Percentiles rank a stretch among this genome's conserved stretches.
Conservation (phyloP, 2,888 invertebrate species). For the Cephus nigrinus region DNA sequence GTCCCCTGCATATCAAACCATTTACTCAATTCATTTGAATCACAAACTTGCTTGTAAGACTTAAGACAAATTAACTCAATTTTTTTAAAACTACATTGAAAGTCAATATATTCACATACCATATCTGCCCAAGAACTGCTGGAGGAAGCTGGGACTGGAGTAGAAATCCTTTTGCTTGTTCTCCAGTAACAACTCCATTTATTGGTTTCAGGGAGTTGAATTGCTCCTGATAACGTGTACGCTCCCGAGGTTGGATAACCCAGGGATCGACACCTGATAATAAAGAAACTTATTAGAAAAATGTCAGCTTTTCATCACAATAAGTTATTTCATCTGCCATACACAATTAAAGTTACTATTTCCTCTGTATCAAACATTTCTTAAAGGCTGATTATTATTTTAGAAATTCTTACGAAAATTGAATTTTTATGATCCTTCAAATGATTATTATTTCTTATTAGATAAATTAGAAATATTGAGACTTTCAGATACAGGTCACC, state of each 20-base stretch:
- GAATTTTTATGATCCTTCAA: background rate
- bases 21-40: background rate
- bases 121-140: slow-evolving; percentile 91
- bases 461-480: background rate
- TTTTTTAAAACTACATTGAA: background rate
- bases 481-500: background rate
- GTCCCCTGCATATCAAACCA: slow-evolving; percentile 70
- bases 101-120: slow-evolving; percentile 71
- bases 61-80: slow-evolving; percentile 6
- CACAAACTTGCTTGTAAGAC: slow-evolving; percentile 3
- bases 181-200: slow-evolving; percentile 90
- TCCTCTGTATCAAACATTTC: background rate
- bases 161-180: slow-evolving; percentile 93
- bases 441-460: background rate
- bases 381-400: background rate
- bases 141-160: slow-evolving; percentile 93
- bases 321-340: background rate
- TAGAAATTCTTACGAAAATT: background rate
- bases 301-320: background rate
- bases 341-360: background rate
- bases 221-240: slow-evolving; percentile 89
- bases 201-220: slow-evolving; percentile 88
- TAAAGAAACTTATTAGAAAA: background rate
- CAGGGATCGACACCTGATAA: slow-evolving; percentile 78
- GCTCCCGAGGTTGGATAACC: slow-evolving; percentile 88